These are phyloP conservation scores for Enteromius argenteus DNA, from an alignment of 2,797 vertebrate species.

Conservation along the genomic window DNA sequence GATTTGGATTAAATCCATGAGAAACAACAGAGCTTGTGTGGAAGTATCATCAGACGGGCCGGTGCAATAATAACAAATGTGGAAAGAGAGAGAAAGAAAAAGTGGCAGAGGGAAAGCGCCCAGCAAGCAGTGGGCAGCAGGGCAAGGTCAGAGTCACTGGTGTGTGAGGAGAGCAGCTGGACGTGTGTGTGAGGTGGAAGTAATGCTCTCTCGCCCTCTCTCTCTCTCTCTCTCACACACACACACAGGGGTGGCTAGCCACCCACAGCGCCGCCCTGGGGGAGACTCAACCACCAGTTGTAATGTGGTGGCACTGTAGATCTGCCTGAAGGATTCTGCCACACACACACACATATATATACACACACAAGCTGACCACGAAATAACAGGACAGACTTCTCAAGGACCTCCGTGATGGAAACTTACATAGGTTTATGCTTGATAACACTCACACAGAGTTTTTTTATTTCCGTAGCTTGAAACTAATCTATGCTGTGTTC, in stretches of 20 bases:
- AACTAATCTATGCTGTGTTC: constrained; percentile 12
- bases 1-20: constrained; percentile 47
- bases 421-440: constrained; percentile 24
- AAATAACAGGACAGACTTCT: constrained; percentile 37
- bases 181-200: constrained; percentile 58
- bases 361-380: constrained; percentile 49
- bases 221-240: constrained; percentile 33
- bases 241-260: constrained; percentile 34
- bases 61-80: constrained; percentile 34
- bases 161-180: constrained; percentile 60
- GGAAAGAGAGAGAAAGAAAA: neutral
- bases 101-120: constrained; percentile 27
- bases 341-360: constrained; percentile 48
- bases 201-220: constrained; percentile 50
- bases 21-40: constrained; percentile 42
- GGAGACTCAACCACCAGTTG: constrained; percentile 54
- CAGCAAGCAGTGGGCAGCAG: constrained; percentile 54
- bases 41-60: constrained; percentile 38
- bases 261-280: constrained; percentile 55
- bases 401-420: constrained; percentile 34
- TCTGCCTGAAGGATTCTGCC: constrained; percentile 52
- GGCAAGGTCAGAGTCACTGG: constrained; percentile 62
- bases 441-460: constrained; percentile 21
- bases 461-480: constrained; percentile 3
- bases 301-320: constrained; percentile 48